phyloP scores from a whole-genome alignment of 2,113 vertebrate species.

The Siniperca chuatsi region DNA sequence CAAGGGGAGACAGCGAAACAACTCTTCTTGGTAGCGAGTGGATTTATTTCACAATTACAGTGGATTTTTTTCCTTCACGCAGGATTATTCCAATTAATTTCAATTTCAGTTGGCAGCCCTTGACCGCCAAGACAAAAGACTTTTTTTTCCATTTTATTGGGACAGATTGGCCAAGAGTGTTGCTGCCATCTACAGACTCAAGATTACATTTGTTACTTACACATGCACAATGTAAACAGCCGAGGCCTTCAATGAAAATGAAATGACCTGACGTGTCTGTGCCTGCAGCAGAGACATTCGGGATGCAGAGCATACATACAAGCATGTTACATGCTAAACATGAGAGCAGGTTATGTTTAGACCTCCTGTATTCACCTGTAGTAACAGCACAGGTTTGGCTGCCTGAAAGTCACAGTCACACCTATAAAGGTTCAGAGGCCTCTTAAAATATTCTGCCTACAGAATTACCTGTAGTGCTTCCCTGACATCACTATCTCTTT shows the following conservation, averaged over 20 bases:
- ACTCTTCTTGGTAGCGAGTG: background rate
- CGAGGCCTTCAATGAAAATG: conserved; percentile 45
- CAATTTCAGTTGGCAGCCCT: conserved; percentile 52
- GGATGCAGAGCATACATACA: conserved; percentile 23
- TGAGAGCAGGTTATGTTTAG: conserved; percentile 21
- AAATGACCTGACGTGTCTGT: conserved; percentile 26
- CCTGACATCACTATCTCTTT: background rate
- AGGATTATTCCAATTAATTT: conserved; percentile 68
- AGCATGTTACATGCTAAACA: background rate
- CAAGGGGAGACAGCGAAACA: conserved; percentile 2
- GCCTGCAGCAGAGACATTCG: conserved; percentile 19
- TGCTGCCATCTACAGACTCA: conserved; percentile 77
- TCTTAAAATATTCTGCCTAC: background rate
- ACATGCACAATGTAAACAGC: conserved; percentile 50
- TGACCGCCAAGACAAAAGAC: conserved; percentile 67
- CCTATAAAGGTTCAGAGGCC: background rate
- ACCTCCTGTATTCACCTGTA: conserved; percentile 21
- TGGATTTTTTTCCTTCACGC: conserved; percentile 24
- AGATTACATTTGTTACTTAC: conserved; percentile 52
- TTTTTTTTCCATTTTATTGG: conserved; percentile 54
- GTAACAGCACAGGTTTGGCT: conserved; percentile 6
- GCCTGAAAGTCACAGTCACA: conserved; percentile 20
- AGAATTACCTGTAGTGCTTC: background rate
- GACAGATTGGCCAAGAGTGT: conserved; percentile 69
- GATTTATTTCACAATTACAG: conserved; percentile 32